Percentiles rank a stretch among this genome's conserved stretches.
These are phyloP conservation scores for Synanthedon formicaeformis DNA, from an alignment of 2,888 invertebrate genomes.

Conservation along the genomic window DNA sequence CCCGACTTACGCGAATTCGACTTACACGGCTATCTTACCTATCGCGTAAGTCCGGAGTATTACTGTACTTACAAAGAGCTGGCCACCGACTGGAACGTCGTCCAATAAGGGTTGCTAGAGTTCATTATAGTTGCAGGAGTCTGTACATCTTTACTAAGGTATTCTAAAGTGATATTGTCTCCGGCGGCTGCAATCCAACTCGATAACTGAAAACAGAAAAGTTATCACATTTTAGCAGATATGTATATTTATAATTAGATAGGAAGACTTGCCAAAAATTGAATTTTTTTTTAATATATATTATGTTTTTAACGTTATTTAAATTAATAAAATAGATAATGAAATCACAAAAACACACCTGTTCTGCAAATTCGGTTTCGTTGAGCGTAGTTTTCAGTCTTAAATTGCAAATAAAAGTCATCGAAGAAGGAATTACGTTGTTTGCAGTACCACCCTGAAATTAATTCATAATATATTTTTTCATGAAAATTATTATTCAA, in stretches of 20 bases:
- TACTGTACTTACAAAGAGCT: slow-evolving; percentile 18
- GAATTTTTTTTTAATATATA: no score
- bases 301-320: no score
- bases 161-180: slow-evolving; percentile 70
- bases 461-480: no score
- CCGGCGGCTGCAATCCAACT: slow-evolving; percentile 74
- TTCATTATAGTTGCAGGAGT: slow-evolving; percentile 69
- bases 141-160: slow-evolving; percentile 62
- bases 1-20: no score
- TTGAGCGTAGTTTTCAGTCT: slow-evolving; percentile 71
- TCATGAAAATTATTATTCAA: no score
- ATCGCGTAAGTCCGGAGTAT: no score
- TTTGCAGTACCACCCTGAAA: slow-evolving; percentile 82
- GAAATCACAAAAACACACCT: slow-evolving; percentile 12
- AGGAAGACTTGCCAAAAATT: no score
- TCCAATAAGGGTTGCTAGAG: slow-evolving; percentile 74
- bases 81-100: slow-evolving; percentile 65
- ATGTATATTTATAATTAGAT: no score
- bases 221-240: neutral
- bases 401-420: slow-evolving; percentile 75
- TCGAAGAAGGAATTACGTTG: slow-evolving; percentile 83
- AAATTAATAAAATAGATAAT: no score
- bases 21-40: no score
- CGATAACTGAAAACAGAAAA: slow-evolving; percentile 14
- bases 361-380: slow-evolving; percentile 13